Percentiles rank a stretch among this genome's conserved stretches.
Evolutionary conservation across 2,888 invertebrate species (phyloP).

Genomic region (Drosophila crucigera): DNA sequence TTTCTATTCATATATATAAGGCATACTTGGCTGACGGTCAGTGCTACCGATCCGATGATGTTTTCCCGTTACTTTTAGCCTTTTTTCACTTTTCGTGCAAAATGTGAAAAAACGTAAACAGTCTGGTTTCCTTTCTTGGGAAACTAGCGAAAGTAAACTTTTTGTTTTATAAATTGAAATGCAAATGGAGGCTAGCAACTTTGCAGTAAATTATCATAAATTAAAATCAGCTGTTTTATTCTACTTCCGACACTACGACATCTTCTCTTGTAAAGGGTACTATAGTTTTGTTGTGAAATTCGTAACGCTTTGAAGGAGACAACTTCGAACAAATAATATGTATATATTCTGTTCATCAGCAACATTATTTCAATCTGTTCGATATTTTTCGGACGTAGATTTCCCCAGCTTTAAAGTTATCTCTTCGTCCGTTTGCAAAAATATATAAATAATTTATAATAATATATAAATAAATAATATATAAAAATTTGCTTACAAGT

Average conservation of each 20-base stretch:
- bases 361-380: neutral
- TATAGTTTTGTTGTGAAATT: neutral
- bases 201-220: constrained; percentile 15
- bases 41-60: neutral
- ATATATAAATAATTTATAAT: too few species aligned
- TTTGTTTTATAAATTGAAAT: constrained; percentile 6
- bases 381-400: neutral
- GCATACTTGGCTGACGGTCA: constrained; percentile 1
- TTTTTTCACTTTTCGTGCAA: neutral
- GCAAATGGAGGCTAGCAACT: constrained; percentile 11
- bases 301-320: neutral
- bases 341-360: neutral
- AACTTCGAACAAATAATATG: neutral
- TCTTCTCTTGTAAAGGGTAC: neutral
- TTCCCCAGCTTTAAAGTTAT: neutral
- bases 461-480: too few species aligned
- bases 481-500: neutral
- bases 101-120: neutral
- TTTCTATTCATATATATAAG: constrained; percentile 15
- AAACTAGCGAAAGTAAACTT: constrained; percentile 7
- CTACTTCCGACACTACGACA: neutral
- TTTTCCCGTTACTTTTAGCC: neutral
- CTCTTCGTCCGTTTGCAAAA: neutral
- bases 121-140: neutral
- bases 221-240: constrained; percentile 14